Evolutionary conservation across 2,113 vertebrate genomes (phyloP), one percentile per base, ranked within the genome.

Genomic region (Lycaon pictus): DNA sequence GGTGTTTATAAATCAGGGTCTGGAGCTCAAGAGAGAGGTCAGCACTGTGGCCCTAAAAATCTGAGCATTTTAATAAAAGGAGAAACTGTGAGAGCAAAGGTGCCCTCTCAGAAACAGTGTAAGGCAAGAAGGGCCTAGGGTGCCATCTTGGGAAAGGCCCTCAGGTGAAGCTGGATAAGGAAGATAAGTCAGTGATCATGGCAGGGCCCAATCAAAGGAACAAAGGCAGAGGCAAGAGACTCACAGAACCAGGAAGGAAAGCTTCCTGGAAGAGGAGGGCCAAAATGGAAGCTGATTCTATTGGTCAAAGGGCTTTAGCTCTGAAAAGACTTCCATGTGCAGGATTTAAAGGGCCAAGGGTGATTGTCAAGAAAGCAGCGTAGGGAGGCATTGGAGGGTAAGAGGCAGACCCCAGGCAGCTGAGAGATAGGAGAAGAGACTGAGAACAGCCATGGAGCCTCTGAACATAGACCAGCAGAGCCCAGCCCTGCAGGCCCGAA

Each of bases 401-500:
- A 15, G 19, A 43, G 32, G 23, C 63, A 11, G 55, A 53, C 19
- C 84, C 51, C 19, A 16, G 53, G n/a, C 15, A 55, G 6, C 20
- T 35, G 65, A 93, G 51, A 48, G 29, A 8, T 3, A 67, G 23
- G 25, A 56, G 20, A 5, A 11, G 8, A 63, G 27, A 77, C 22
- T 3, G 29, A 43, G 13, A 77, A 67, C 0, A 65, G 55, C 5
- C 7, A 4, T 12, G 23, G 22, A 43, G 25, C 11, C 29, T 65
- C 12, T 62, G 13, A 65, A 55, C 29, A 16, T 6, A 6, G 7
- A 15, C 35, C 4, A 5, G 11, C 53, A 23, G 11, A 56, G 2
- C 27, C 35, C 7, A 48, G 29, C 2, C 2, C 10, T 2, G 0
- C 5, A 16, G 15, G 2, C 32, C 11, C 25, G 22, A 23, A 29